phyloP scores from a whole-genome alignment of 2,797 vertebrate genomes.

The Coregonus suidteri region DNA sequence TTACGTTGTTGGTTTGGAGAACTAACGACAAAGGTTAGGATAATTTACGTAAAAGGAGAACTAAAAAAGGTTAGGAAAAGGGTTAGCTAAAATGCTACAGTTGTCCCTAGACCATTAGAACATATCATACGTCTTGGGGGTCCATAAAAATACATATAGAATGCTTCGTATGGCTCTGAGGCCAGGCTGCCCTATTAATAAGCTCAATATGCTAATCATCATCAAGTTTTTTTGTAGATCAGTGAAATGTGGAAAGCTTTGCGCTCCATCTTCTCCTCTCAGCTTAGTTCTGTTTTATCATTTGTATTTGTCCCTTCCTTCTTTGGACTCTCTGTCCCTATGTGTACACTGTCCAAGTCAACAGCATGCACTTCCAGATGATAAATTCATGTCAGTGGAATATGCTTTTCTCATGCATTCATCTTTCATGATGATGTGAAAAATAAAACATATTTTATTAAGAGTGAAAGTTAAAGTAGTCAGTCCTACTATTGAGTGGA shows the following conservation, averaged over 20 bases:
- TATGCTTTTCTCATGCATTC: slow-evolving; percentile 5
- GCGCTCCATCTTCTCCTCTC: neutral
- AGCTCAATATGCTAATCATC: neutral
- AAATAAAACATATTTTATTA: slow-evolving; percentile 28
- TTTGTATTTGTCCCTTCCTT: neutral
- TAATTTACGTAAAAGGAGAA: too few species aligned
- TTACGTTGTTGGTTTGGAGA: too few species aligned
- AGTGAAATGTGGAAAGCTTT: neutral
- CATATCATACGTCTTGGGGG: too few species aligned
- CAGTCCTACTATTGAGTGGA: neutral
- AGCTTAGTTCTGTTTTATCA: slow-evolving; percentile 1
- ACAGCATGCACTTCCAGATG: slow-evolving; percentile 6
- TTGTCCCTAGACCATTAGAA: too few species aligned
- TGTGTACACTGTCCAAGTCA: neutral
- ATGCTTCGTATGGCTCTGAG: too few species aligned
- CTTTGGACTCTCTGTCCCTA: neutral
- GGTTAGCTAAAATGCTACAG: too few species aligned
- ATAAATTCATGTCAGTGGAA: slow-evolving; percentile 25
- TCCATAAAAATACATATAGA: too few species aligned
- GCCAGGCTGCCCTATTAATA: neutral
- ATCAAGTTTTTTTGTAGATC: neutral
- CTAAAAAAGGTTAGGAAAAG: too few species aligned
- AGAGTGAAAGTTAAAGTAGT: slow-evolving; percentile 5
- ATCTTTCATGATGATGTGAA: slow-evolving; percentile 23
- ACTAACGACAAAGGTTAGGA: too few species aligned